A percentile compares a stretch with the other conserved stretches of the same genome.
Conservation (phyloP, 1,140 invertebrate species). For the Melitaea cinxia region DNA sequence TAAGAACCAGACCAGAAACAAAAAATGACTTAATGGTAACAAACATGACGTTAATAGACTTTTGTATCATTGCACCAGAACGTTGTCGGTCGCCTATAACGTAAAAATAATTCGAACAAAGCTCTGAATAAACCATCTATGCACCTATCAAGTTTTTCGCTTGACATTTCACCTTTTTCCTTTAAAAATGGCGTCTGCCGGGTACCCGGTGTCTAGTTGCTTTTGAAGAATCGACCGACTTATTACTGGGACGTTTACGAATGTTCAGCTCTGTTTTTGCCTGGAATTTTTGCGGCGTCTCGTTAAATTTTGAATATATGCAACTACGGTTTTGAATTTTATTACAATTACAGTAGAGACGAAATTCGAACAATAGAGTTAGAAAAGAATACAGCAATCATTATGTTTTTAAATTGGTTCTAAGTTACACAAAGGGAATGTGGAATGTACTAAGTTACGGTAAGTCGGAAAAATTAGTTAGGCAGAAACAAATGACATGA, state of each 20-base stretch:
- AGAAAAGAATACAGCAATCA: conserved; percentile 32
- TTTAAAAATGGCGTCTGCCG: conserved; percentile 47
- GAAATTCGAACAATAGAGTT: not conserved
- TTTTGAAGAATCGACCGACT: conserved; percentile 57
- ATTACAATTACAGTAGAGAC: conserved; percentile 14
- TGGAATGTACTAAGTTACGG: conserved; percentile 19
- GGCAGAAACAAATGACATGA: not conserved
- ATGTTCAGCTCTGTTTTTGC: conserved; percentile 49
- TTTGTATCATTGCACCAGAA: too few relatives aligned
- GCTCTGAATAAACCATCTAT: conserved; percentile 8
- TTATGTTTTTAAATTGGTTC: conserved; percentile 41
- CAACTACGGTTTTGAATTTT: conserved; percentile 21
- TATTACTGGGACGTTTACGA: conserved; percentile 56
- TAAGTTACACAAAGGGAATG: conserved; percentile 33
- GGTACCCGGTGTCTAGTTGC: conserved; percentile 45
- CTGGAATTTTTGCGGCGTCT: conserved; percentile 49
- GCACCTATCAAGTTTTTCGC: conserved; percentile 32
- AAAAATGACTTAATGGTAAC: too few relatives aligned
- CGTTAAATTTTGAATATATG: conserved; percentile 45
- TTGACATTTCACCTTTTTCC: conserved; percentile 33
- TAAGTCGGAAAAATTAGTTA: conserved; percentile 22
- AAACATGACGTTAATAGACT: too few relatives aligned
- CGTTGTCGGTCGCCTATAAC: too few relatives aligned
- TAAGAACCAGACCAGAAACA: too few relatives aligned
- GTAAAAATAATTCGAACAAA: conserved; percentile 1